Percentiles rank a stretch among this genome's conserved stretches.
Conservation (phyloP, 2,113 vertebrate species). For the Balaeniceps rex region DNA sequence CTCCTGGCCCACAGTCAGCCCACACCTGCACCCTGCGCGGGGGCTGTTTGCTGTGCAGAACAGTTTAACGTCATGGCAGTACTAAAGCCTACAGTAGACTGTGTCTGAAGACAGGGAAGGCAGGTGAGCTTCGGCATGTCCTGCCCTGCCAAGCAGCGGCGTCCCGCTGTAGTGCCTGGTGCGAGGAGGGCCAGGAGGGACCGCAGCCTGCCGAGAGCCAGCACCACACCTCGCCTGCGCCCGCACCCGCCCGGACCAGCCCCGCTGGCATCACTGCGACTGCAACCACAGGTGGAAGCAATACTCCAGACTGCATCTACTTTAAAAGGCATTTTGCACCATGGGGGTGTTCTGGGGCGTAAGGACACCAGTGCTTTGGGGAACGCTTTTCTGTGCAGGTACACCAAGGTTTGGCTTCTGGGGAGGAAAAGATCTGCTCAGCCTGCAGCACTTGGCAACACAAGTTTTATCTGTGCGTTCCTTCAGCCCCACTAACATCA, state of each 20-base stretch:
- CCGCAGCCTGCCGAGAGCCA: background rate
- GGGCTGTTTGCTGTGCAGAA: background rate
- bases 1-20: background rate
- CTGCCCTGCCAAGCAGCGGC: background rate
- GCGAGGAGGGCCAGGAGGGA: accelerated
- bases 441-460: too few species aligned
- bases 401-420: background rate
- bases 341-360: background rate
- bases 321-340: background rate
- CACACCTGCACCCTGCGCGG: background rate
- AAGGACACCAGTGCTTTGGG: background rate
- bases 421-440: background rate
- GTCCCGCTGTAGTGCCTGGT: accelerated
- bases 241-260: background rate
- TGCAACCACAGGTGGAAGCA: background rate
- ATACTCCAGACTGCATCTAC: accelerated
- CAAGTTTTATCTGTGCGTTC: accelerated
- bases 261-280: too few species aligned
- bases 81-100: background rate
- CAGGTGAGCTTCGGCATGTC: background rate
- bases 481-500: background rate
- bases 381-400: background rate
- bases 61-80: background rate
- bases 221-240: background rate
- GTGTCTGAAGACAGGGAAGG: background rate